Evolutionary conservation across 1,140 invertebrate species (phyloP), one percentile per base, ranked within the genome.

Genomic region (Papilio machaon): DNA sequence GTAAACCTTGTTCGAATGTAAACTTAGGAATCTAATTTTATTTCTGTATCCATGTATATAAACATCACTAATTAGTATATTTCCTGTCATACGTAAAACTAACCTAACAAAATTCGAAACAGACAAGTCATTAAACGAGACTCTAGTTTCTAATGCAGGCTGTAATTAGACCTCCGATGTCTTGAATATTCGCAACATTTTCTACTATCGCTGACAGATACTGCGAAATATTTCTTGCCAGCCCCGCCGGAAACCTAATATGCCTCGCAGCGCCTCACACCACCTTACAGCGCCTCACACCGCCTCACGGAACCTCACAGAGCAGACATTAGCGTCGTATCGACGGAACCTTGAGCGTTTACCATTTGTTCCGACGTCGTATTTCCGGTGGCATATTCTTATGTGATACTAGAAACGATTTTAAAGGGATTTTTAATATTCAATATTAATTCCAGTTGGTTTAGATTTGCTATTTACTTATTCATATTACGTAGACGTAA

Each of bases 261-360:
- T 75, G 43, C 73, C 73, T 49, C 19, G 11, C 73, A 58, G 54
- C 54, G 54, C 54, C 54, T n/a, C 54, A 58, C 54, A 58, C 54
- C 54, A 58, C 54, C 54, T 58, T 17, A 19, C n/a, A 58, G 10
- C 17, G 17, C 54, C n/a, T 58, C 54, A 58, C 17, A 19, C 54
- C 54, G n/a, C 54, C 54, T 19, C 17, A 58, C 54, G 54, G 54
- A 58, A 58, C 54, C 54, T 58, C 54, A 58, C 54, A 58, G 54
- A 8, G 38, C 13, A 47, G 67, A 82, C 81, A 82, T 82, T 82
- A 82, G 78, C 78, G 58, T 58, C 49, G 54, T 82, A 82, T 80
- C 81, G 73, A 64, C 77, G 81, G 81, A 79, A 82, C 73, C 54
- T 73, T 82, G 81, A 80, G 74, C 77, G 54, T 79, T 76, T 82